Base-by-base conservation (phyloP, 2,113 vertebrate species). In the Bufo bufo region DNA sequence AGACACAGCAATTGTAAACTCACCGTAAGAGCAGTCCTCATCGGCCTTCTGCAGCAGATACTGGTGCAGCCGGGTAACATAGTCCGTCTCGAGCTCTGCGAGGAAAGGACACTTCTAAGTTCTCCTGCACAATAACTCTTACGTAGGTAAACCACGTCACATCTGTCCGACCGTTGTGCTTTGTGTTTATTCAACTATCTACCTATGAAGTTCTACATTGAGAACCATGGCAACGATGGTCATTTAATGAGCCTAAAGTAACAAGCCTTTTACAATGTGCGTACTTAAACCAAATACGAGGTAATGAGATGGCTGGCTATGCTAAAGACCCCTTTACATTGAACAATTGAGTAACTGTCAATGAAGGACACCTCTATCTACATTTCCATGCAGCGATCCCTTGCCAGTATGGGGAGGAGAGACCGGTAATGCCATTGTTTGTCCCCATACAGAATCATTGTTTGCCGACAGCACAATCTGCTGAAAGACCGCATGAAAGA, bases 1-100 rank as follows among this genome's bases (percentile, higher is more conserved):
- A 81, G 10, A 4, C 19, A 12, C 1, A 79, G 17, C 2, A 9
- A 45, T 45, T n/a, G 23, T 45, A 4, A 50, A 88, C 96, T 96
- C 92, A 99, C 97, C 97, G 0, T 94, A 93, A 85, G 93, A 93
- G 23, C 87, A 75, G 1, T 94, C 94, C 85, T 94, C 93, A 88
- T 91, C 89, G 85, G 96, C 96, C 23, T 75, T 94, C 91, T 92
- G 93, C 71, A 10, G 87, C 90, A 99, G 92, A 92, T 95, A 94
- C 59, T 88, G 84, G 45, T 96, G 93, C 84, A 99, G 90, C 91
- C 91, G 93, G 66, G 93, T 87, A 23, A 92, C 20, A 74, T 93
- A 97, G 85, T 93, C 92, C 0, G 91, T 82, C 90, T 96, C 97
- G 95, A 90, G 2, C 13, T 88, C 87, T 88, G 77, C 6, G 23